phyloP scores from a whole-genome alignment of 2,113 vertebrate species.

The Antechinus stuartii region DNA sequence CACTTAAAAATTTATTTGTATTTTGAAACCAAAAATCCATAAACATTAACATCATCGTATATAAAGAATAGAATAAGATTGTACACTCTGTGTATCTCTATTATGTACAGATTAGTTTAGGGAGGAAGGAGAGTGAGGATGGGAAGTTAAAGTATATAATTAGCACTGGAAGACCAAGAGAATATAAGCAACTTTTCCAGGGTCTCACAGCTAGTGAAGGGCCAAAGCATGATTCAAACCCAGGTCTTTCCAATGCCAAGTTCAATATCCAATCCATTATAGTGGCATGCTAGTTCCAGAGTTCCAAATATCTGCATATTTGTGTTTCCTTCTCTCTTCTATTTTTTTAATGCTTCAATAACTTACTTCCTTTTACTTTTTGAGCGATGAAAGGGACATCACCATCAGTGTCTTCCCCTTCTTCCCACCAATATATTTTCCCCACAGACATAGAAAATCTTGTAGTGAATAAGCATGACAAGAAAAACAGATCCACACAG shows the following conservation, averaged over 20 bases:
- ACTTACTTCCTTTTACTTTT: neutral
- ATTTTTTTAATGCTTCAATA: neutral
- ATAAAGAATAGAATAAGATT: neutral
- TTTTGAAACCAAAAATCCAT: neutral
- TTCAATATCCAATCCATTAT: neutral
- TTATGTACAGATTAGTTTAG: neutral
- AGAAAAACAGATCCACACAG: neutral
- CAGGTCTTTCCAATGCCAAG: neutral
- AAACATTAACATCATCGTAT: neutral
- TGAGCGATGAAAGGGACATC: neutral
- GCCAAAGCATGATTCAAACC: neutral
- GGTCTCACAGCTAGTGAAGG: neutral
- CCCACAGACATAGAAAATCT: neutral
- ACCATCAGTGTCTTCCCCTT: neutral
- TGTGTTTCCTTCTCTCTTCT: neutral
- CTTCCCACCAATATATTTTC: neutral
- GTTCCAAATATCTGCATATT: neutral
- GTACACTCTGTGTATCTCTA: neutral
- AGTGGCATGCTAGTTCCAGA: neutral
- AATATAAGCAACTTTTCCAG: neutral
- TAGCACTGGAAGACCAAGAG: neutral
- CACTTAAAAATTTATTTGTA: neutral
- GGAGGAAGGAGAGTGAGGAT: too few relatives aligned
- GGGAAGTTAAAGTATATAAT: neutral
- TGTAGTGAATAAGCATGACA: neutral